Evolutionary conservation across 2,888 invertebrate genomes (phyloP), one percentile per base, ranked within the genome.

Genomic region (Nomada fabriciana): DNA sequence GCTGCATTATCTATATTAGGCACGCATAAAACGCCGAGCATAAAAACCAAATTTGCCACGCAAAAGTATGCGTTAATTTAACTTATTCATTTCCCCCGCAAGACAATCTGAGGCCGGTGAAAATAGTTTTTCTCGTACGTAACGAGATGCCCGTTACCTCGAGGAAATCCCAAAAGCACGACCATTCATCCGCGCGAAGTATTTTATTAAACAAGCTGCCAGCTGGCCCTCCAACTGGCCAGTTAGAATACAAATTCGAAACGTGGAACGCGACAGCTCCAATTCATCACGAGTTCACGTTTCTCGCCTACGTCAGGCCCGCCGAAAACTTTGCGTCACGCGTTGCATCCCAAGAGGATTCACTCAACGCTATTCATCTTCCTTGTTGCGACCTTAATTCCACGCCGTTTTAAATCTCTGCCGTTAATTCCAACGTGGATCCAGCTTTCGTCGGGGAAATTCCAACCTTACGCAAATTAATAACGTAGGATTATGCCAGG

Each of bases 161-260:
- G 23, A 52, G 43, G 23, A 59, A 52, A 23, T 25, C 74, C 60
- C 42, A 5, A 13, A 50, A 36, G 68, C 42, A 47, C 13, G 50
- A 52, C 76, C 79, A 82, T 85, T 82, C 85, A 82, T 85, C 85
- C 60, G 76, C 50, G 64, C 72, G 72, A 85, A 85, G 80, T 80
- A 80, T 85, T 85, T 85, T 85, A 85, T 85, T 85, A 85, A 85
- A 85, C 80, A 80, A 77, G 65, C 82, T 74, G 76, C 61, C 79
- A 64, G 75, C 68, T 82, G 76, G 63, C 79, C 72, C 72, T 76
- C 76, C 69, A 55, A 63, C 60, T 63, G 78, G 52, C 65, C 67
- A 60, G 70, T 55, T 73, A 59, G 76, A 60, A 80, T 85, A 82
- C 85, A 85, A 85, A 85, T 61, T 82, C 82, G 76, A 72, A 71